Base-by-base conservation (phyloP, 1,140 invertebrate species). In the Neodiprion lecontei region DNA sequence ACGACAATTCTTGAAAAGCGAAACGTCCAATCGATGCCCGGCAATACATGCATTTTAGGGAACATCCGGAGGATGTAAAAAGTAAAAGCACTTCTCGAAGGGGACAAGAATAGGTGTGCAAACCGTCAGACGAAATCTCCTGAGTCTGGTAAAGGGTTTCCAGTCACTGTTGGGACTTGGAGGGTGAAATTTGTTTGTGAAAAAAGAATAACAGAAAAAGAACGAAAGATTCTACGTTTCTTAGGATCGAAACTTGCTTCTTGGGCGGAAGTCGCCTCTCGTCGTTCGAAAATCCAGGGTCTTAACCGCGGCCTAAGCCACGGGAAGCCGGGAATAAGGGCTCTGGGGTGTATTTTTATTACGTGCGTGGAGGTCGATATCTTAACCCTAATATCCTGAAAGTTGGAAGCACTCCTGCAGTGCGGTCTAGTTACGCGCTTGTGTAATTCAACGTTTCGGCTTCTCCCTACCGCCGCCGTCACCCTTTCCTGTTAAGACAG, bases 351-450 rank as follows among this genome's bases (percentile, higher is more conserved):
- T 61, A 61, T 61, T 61, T 9, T 61, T 40, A 40, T 40, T 61
- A 61, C 53, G 53, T 9, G 53, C 53, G 9, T 61, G 53, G 53
- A 5, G 53, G n/a, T 61, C 53, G 53, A 61, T 61, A 61, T 61
- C 53, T 61, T 61, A 61, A 9, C 53, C 53, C n/a, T 61, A 61
- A 61, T 61, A 61, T 61, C 53, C 53, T 61, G 53, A 61, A 61
- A 61, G 53, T 61, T 61, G 53, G 53, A 61, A 9, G 7, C 53
- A 17, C 7, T 61, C n/a, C 53, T 61, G 53, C 53, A 14, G 3
- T 61, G 53, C n/a, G 53, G n/a, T 61, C 9, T 61, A 61, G 53
- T 5, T 61, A 61, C 53, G n/a, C 11, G 53, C 53, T 9, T 61
- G n/a, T 17, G n/a, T 61, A 9, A 61, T 61, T 61, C 53, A 61